Base-by-base conservation (phyloP, 2,797 vertebrate genomes). In the Sebastes hopkinsi region DNA sequence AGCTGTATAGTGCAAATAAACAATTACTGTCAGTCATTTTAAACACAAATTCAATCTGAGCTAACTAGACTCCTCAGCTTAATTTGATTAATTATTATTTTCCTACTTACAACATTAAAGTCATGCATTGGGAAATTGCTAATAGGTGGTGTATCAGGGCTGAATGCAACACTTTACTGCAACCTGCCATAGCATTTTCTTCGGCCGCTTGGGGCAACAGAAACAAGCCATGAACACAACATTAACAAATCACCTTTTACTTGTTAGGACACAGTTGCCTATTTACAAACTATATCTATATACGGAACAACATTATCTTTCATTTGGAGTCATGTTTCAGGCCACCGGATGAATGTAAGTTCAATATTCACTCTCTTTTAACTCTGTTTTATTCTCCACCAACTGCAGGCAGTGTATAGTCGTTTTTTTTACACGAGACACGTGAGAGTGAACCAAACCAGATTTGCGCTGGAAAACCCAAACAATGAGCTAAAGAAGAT, bases 271-370 rank as follows among this genome's bases (percentile, higher is more conserved):
- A 25, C 20, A 54, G 50, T n/a, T 54, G 20, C 50, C 0, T 54
- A 54, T 22, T 54, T 54, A 54, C 50, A 59, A 0, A 3, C 14
- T 16, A 0, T 14, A 4, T 20, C 38, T 14, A 1, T 42, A 42
- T 42, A 46, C 2, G 1, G 34, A 60, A 22, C n/a, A 62, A 62
- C n/a, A 54, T 56, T 65, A 50, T 22, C 46, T 12, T 52, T 72
- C 4, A n/a, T 30, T 29, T 38, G 38, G 38, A 42, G 38, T 42
- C 6, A 42, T 42, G 3, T 42, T 16, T 16, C 38, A 42, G 38
- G 38, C 38, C 38, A 42, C 38, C 14, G 38, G 6, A 42, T 42
- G 0, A 1, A 42, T 42, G 3, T 42, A 42, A 42, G 38, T 42
- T 6, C 13, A 42, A 42, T 42, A 42, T 42, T 42, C 38, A 0